Evolutionary conservation across 1,140 invertebrate genomes (phyloP), one percentile per base, ranked within the genome.

Genomic region (Bombus ignitus): DNA sequence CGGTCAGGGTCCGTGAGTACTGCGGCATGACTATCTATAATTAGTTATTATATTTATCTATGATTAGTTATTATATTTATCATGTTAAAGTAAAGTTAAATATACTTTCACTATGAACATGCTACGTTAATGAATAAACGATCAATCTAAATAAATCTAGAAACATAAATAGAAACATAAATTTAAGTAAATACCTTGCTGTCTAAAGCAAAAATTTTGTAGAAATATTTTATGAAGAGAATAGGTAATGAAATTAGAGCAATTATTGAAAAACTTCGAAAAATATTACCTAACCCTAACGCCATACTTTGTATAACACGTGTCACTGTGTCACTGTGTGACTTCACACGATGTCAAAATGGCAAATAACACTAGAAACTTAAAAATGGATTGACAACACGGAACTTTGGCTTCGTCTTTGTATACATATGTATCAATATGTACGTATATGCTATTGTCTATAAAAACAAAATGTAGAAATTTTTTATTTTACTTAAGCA

Each of bases 201-300:
- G 9, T 42, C 12, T n/a, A 66, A 5, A 12, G 35, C 62, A 66
- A 66, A n/a, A 28, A 22, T 81, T 2, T 18, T 4, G 53, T 37
- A 39, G 47, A 10, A 53, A 37, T 35, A 28, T 65, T 44, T 42
- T 15, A 4, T 5, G 35, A 76, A 9, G 10, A 8, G 1, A 39
- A 8, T 18, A 42, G 5, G 9, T 10, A 72, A 39, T 1, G 1
- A 35, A 13, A 62, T 1, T 6, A 22, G 25, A 22, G 37, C 25
- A 70, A 44, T 6, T 9, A 15, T 32, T 0, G 59, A 79, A 62
- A 68, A n/a, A 3, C n/a, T 59, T 72, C 2, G 22, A 71, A 8
- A 62, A 72, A 47, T 79, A 62, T 84, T 80, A 84, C 83, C 83
- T 80, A 84, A 84, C 68, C 83, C 76, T 80, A 80, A 84, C 53